phyloP scores from a whole-genome alignment of 2,888 invertebrate species.

The Boloria euphrosyne region DNA sequence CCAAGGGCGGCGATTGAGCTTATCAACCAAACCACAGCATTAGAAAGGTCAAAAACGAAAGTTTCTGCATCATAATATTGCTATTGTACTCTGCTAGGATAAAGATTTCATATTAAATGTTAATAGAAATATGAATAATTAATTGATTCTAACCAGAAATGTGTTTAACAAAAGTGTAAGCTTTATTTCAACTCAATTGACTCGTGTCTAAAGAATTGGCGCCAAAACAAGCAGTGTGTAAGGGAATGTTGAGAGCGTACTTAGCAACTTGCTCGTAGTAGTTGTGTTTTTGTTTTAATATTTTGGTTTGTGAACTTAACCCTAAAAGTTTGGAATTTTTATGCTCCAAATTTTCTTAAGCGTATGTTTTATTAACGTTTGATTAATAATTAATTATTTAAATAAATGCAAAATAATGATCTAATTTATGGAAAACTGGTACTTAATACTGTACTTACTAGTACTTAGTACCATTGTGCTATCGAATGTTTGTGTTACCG shows the following conservation, averaged over 20 bases:
- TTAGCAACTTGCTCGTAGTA: conserved; percentile 14
- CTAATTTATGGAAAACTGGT: too few species aligned
- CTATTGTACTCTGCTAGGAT: too few species aligned
- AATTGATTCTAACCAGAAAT: neutral
- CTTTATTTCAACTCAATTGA: conserved; percentile 15
- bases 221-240: conserved; percentile 21
- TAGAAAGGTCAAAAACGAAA: neutral
- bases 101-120: too few species aligned
- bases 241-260: conserved; percentile 14
- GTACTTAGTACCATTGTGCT: too few species aligned
- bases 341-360: conserved; percentile 1
- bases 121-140: neutral
- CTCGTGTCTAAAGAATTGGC: conserved; percentile 19
- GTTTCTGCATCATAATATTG: too few species aligned
- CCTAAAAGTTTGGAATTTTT: conserved; percentile 1
- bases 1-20: conserved; percentile 21
- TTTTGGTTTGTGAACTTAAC: conserved; percentile 6
- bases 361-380: neutral
- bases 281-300: conserved; percentile 9
- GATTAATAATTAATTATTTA: too few species aligned
- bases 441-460: too few species aligned
- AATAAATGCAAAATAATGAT: too few species aligned
- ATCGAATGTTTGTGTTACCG: neutral
- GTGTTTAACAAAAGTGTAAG: neutral
- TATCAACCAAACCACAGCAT: neutral